phyloP scores from a whole-genome alignment of 2,888 invertebrate species.

The Brassicogethes aeneus region DNA sequence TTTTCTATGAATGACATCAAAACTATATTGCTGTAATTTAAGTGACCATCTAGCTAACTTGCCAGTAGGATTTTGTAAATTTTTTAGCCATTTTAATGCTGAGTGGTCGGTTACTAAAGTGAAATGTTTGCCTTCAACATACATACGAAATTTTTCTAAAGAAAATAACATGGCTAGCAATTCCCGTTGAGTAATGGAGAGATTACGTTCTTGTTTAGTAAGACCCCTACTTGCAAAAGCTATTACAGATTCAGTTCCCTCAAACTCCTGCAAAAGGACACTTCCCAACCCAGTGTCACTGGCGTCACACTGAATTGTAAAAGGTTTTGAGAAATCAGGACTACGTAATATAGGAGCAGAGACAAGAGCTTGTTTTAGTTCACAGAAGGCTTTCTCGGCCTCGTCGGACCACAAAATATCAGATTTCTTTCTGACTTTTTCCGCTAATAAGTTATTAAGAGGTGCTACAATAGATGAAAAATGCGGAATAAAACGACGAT shows the following conservation, averaged over 20 bases:
- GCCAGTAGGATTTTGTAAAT: slow-evolving; percentile 3
- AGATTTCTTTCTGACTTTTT: background rate
- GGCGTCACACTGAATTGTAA: slow-evolving; percentile 7
- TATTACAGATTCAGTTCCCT: slow-evolving; percentile 15
- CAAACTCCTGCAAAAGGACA: background rate
- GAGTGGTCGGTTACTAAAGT: slow-evolving; percentile 6
- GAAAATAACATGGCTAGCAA: slow-evolving; percentile 13
- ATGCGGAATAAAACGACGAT: background rate
- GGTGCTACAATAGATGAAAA: background rate
- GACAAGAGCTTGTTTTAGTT: slow-evolving; percentile 5
- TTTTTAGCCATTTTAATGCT: background rate
- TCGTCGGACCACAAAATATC: background rate
- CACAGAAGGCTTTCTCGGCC: slow-evolving; percentile 4
- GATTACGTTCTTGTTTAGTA: slow-evolving; percentile 15
- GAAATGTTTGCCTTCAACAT: slow-evolving; percentile 12
- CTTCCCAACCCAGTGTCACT: slow-evolving; percentile 9
- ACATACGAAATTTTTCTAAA: slow-evolving; percentile 18
- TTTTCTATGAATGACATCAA: too few species aligned
- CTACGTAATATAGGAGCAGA: slow-evolving; percentile 6
- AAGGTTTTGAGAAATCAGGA: slow-evolving; percentile 7
- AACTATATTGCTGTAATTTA: slow-evolving; percentile 1
- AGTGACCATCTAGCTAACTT: slow-evolving; percentile 1
- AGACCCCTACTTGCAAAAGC: slow-evolving; percentile 19
- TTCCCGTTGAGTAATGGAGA: slow-evolving; percentile 16
- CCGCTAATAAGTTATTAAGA: background rate